Conservation (phyloP, 2,888 invertebrate species). For the Thalpophila matura region DNA sequence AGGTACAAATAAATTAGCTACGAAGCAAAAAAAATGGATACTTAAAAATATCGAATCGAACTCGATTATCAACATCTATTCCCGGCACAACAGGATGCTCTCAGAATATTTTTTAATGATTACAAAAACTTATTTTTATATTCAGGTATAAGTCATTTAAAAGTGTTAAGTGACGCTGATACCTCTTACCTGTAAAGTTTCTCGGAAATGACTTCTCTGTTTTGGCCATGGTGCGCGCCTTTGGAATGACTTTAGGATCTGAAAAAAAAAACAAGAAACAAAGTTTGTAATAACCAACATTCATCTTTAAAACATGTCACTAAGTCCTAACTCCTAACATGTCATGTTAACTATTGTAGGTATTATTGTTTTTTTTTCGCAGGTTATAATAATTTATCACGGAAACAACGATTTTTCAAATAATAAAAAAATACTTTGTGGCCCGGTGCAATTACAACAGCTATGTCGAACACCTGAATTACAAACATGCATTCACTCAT, state of each 20-base stretch:
- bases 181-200: constrained; percentile 86
- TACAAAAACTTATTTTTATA: constrained; percentile 10
- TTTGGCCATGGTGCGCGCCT: constrained; percentile 82
- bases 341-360: not conserved
- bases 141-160: constrained; percentile 6
- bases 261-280: constrained; percentile 75
- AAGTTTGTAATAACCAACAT: not conserved
- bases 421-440: not conserved
- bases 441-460: not conserved
- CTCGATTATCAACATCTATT: not conserved
- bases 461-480: constrained; percentile 6
- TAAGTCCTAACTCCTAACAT: too few species aligned
- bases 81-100: not conserved
- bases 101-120: not conserved
- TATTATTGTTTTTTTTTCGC: not conserved
- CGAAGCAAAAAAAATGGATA: too few species aligned
- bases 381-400: not conserved
- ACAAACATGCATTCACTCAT: constrained; percentile 27
- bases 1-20: too few species aligned
- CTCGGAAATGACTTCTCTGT: constrained; percentile 88
- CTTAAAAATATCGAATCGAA: not conserved
- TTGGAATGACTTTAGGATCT: constrained; percentile 81
- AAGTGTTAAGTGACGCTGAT: constrained; percentile 11
- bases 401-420: not conserved
- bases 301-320: too few species aligned